Base-by-base conservation (phyloP, 2,888 invertebrate genomes). In the Drosophila pseudotalamancana region DNA sequence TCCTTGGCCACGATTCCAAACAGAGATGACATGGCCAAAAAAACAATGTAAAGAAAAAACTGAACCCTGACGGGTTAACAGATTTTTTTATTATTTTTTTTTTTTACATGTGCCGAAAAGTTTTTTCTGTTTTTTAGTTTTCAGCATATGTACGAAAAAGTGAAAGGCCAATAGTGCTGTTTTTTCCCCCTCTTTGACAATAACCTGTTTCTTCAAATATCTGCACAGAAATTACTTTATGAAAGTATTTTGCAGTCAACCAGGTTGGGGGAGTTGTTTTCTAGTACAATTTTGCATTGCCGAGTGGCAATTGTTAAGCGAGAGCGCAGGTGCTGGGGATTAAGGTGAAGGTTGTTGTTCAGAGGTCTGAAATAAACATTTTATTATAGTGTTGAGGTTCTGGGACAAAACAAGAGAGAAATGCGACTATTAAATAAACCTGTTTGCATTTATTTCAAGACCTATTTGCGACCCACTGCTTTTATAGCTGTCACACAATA, bases 1-100 rank as follows among this genome's bases (percentile, higher is more conserved):
- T 81, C 81, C 81, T 81, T 82, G 86, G 83, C 79, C 85, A 67
- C 74, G 59, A 68, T 80, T 77, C 63, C 45, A 29, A 35, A 35
- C 60, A 25, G 45, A 27, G 62, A 76, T 76, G 76, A 76, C 73
- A 56, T 57, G 39, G 75, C 62, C 67, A 65, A 73, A 75, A 69
- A 68, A n/a, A n/a, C n/a, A n/a, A n/a, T n/a, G n/a, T n/a, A n/a
- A n/a, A n/a, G n/a, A n/a, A n/a, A n/a, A n/a, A n/a, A n/a, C n/a
- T 60, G 64, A 29, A 51, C 48, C 64, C 32, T 53, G 43, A 55
- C 66, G 50, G 18, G 19, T 42, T 21, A 31, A 40, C 45, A 40
- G 57, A 21, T 37, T 19, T 21, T 27, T 5, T 21, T 48, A 19
- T 23, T 46, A n/a, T 32, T 14, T 25, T 6, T 9, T 14, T 11